These are phyloP conservation scores for Gallinago undulata DNA, from an alignment of 2,113 vertebrate species.

Conservation along the genomic window DNA sequence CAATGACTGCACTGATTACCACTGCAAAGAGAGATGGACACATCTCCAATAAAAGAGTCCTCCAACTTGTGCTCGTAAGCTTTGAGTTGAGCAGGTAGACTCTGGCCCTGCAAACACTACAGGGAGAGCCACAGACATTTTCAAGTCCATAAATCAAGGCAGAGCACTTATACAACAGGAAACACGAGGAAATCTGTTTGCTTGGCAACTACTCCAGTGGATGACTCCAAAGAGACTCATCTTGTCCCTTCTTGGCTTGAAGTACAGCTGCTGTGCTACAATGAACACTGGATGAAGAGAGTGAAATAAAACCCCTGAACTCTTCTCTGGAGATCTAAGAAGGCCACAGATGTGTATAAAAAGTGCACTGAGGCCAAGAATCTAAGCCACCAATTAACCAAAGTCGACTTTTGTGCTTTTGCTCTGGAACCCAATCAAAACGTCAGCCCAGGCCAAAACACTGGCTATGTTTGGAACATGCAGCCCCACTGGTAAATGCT, in stretches of 20 bases:
- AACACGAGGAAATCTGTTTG: not conserved
- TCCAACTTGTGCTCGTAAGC: not conserved
- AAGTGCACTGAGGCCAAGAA: not conserved
- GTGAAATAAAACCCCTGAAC: not conserved
- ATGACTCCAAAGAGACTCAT: not conserved
- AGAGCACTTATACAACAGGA: not conserved
- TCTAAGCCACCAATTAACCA: not conserved
- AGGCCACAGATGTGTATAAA: not conserved
- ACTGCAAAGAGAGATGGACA: not conserved
- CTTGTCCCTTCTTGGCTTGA: not conserved
- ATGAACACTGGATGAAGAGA: not conserved
- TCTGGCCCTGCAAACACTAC: not conserved
- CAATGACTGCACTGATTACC: not conserved
- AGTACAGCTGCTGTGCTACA: not conserved
- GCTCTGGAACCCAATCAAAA: not conserved
- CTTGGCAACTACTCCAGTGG: not conserved
- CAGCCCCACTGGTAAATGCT: not conserved
- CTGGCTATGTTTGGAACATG: not conserved
- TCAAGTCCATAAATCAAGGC: not conserved
- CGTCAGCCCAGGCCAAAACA: not conserved
- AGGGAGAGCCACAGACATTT: not conserved
- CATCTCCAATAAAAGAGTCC: not conserved
- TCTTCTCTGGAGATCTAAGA: not conserved
- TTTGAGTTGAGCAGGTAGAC: not conserved
- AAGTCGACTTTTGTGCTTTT: not conserved